These are phyloP conservation scores for Aramus guarauna DNA, from an alignment of 2,113 vertebrate species.

Conservation along the genomic window DNA sequence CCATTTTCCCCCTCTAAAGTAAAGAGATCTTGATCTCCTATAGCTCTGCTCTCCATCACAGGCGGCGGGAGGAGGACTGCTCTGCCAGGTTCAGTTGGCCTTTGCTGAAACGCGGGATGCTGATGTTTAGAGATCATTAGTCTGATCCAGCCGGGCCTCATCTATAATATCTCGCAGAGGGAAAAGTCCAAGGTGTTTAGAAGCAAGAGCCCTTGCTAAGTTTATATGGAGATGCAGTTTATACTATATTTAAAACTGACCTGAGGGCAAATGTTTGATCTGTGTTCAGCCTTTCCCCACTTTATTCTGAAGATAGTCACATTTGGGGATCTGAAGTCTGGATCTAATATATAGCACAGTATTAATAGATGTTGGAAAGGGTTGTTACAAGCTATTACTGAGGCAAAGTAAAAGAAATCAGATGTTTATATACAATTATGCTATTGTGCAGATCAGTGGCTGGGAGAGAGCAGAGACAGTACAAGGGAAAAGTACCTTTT, in stretches of 20 bases:
- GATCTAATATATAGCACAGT: slow-evolving; percentile 1
- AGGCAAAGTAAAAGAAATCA: slow-evolving; percentile 60
- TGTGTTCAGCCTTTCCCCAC: background rate
- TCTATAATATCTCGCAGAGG: background rate
- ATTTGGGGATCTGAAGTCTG: slow-evolving; percentile 39
- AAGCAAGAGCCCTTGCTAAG: background rate
- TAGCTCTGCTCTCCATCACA: background rate
- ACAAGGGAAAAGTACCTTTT: background rate
- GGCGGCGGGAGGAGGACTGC: background rate
- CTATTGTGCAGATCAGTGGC: background rate
- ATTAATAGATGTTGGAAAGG: slow-evolving; percentile 57
- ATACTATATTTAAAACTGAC: background rate
- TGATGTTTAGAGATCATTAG: background rate
- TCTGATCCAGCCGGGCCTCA: background rate
- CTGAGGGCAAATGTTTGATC: background rate
- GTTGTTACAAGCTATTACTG: slow-evolving; percentile 53
- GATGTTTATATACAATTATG: slow-evolving; percentile 50
- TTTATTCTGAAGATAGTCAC: background rate
- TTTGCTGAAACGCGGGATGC: accelerated
- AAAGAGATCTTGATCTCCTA: background rate
- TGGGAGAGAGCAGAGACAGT: background rate
- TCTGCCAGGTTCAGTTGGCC: background rate
- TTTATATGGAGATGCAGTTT: background rate
- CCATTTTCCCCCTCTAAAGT: background rate
- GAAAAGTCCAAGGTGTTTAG: background rate